Evolutionary conservation across 1,140 invertebrate genomes (phyloP).

Genomic region (Drosophila sucinea): DNA sequence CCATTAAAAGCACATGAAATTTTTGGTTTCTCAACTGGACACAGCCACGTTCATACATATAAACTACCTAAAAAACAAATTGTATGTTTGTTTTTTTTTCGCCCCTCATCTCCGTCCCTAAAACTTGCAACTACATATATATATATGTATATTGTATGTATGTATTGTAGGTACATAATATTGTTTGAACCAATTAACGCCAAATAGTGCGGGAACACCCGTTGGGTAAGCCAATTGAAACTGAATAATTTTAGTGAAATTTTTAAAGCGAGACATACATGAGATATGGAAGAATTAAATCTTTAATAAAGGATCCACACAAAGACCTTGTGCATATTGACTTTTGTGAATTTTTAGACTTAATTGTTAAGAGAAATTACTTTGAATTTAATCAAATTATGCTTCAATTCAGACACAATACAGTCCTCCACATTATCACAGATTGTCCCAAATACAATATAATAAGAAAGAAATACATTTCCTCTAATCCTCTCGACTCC

Average conservation of each 20-base stretch:
- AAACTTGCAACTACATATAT: background rate
- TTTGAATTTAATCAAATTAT: too few relatives aligned
- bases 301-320: too few relatives aligned
- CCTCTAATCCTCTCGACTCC: too few relatives aligned
- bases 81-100: conserved; percentile 66
- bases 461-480: too few relatives aligned
- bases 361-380: too few relatives aligned
- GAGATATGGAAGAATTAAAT: too few relatives aligned
- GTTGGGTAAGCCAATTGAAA: conserved; percentile 45
- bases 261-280: too few relatives aligned
- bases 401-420: too few relatives aligned
- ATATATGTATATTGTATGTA: conserved; percentile 10
- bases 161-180: background rate
- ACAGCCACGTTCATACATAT: background rate
- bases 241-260: background rate
- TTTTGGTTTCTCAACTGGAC: background rate
- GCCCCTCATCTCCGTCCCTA: conserved; percentile 3
- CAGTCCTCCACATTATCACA: too few relatives aligned
- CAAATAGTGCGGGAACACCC: conserved; percentile 48
- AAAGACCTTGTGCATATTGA: too few relatives aligned
- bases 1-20: conserved; percentile 77
- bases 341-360: too few relatives aligned
- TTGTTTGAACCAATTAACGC: conserved; percentile 61
- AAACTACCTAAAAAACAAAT: conserved; percentile 14
- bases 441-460: too few relatives aligned